phyloP scores from a whole-genome alignment of 2,113 vertebrate genomes.

The Coracopsis vasa region DNA sequence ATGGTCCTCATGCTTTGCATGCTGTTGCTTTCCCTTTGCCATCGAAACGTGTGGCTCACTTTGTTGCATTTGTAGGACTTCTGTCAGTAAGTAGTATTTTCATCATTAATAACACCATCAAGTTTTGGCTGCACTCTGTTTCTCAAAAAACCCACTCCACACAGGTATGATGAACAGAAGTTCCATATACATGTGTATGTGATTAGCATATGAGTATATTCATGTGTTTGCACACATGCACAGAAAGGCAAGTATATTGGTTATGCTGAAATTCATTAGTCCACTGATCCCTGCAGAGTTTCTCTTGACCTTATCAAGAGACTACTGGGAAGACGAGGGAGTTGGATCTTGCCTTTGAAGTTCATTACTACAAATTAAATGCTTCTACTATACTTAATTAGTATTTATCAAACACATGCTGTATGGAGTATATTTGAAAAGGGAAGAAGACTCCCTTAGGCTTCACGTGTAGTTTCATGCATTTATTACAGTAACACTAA shows the following conservation, averaged over 20 bases:
- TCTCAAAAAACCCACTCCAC: not conserved
- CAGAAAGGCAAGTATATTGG: not conserved
- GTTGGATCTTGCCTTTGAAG: not conserved
- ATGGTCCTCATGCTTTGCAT: not conserved
- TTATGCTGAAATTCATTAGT: not conserved
- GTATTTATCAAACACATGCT: not conserved
- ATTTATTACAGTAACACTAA: not conserved
- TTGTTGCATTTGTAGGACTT: not conserved
- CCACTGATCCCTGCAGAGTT: not conserved
- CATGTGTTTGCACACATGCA: accelerated
- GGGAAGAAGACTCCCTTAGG: not conserved
- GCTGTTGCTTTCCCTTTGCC: not conserved
- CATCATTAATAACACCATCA: not conserved
- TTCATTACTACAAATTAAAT: not conserved
- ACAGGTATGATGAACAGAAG: not conserved
- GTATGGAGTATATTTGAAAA: not conserved
- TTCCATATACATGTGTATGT: accelerated
- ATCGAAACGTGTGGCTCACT: not conserved
- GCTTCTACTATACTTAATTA: not conserved
- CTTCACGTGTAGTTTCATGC: not conserved
- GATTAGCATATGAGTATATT: accelerated
- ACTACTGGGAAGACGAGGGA: not conserved
- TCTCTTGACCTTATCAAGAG: not conserved
- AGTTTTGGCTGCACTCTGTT: not conserved
- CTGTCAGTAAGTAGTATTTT: not conserved